Conservation (phyloP, 2,113 vertebrate species). For the human region GRCh38 chr2:63009501-63010000, state of each 20-base stretch:
- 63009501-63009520: slow-evolving; percentile 50
- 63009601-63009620: slow-evolving; percentile 33
- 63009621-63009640: background rate
- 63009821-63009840: background rate
- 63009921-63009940: background rate
- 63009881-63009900: background rate
- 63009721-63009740: background rate
- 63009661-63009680: background rate
- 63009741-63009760: background rate
- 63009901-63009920: background rate
- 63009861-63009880: background rate
- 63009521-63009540: slow-evolving; percentile 49
- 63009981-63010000: background rate
- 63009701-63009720: background rate
- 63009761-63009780: background rate
- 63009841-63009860: background rate
- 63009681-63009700: background rate
- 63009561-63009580: slow-evolving; percentile 20
- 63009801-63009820: background rate
- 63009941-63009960: background rate
- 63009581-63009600: slow-evolving; percentile 1
- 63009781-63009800: background rate
- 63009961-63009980: background rate
- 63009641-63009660: too few relatives aligned
- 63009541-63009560: slow-evolving; percentile 46